Evolutionary conservation across 1,140 invertebrate species (phyloP), one percentile per base, ranked within the genome.

Genomic region (Mylabris phalerata): DNA sequence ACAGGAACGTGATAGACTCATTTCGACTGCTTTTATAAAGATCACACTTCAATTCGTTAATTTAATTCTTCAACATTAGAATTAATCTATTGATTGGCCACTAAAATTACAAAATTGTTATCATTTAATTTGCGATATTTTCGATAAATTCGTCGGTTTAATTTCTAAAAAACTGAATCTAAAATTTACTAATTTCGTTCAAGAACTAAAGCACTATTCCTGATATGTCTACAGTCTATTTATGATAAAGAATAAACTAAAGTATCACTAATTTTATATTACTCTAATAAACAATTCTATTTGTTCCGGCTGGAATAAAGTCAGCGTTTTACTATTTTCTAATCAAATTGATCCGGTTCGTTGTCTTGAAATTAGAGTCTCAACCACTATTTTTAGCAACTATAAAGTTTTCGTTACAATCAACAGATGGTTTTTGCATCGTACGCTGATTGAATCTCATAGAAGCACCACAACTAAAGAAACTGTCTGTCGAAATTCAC

Each of bases 1-100:
- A 46, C 66, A 69, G 24, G 66, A 68, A 41, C 68, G 63, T 13
- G 64, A 62, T 50, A 67, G 60, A 59, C 68, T 69, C 68, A 69
- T 69, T 45, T 50, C 58, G 32, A 57, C 27, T 55, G 58, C 52
- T 45, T 51, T 52, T 38, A 46, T 19, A 19, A 19, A 39, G 38
- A 49, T 43, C 48, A 55, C 51, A 61, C 11, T 38, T 9, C 41
- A 42, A 42, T 57, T 50, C 41, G 48, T 45, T 32, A 3, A 59
- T 46, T 52, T 41, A 40, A 42, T 48, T 55, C 52, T 46, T 55
- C 45, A 55, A 43, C 45, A 3, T 24, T 55, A 55, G 44, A 55
- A 19, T 19, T 19, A 19, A 19, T 19, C 19, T 19, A 19, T 19
- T 19, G 19, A 19, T 27, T 55, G 51, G 39, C 47, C 51, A 55